Conservation (phyloP, 30 jellyfish, hydroid and myxozoan species). For the Haliclystus octoradiatus region DNA sequence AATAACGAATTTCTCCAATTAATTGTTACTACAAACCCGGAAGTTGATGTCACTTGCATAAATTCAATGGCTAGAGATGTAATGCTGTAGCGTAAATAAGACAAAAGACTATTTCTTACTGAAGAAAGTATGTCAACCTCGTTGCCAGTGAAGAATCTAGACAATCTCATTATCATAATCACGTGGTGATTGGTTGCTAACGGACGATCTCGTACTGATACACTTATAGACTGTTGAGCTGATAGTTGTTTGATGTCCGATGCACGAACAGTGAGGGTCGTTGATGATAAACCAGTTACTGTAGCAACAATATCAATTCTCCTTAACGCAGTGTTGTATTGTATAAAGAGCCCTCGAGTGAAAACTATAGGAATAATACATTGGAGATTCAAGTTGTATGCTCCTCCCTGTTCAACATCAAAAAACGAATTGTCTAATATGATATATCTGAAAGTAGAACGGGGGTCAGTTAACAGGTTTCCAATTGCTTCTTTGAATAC, state of each 20-base stretch:
- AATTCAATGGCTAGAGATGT: neutral
- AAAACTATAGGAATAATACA: neutral
- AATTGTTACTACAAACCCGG: constrained; percentile 21
- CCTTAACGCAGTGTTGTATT: neutral
- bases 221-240: neutral
- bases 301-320: neutral
- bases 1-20: constrained; percentile 58
- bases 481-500: neutral
- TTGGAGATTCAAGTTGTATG: neutral
- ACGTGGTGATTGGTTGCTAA: neutral
- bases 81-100: neutral
- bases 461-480: neutral
- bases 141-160: neutral
- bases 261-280: neutral
- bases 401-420: constrained; percentile 1
- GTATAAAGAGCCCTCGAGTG: neutral
- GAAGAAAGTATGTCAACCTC: neutral
- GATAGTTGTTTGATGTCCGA: neutral
- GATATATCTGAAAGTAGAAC: neutral
- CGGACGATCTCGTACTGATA: neutral
- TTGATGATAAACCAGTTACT: neutral
- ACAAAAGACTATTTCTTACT: neutral
- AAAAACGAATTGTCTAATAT: neutral
- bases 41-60: neutral
- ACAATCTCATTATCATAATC: neutral